Evolutionary conservation across 2,113 vertebrate species (phyloP), one percentile per base, ranked within the genome.

Genomic region (Hyperoodon ampullatus): DNA sequence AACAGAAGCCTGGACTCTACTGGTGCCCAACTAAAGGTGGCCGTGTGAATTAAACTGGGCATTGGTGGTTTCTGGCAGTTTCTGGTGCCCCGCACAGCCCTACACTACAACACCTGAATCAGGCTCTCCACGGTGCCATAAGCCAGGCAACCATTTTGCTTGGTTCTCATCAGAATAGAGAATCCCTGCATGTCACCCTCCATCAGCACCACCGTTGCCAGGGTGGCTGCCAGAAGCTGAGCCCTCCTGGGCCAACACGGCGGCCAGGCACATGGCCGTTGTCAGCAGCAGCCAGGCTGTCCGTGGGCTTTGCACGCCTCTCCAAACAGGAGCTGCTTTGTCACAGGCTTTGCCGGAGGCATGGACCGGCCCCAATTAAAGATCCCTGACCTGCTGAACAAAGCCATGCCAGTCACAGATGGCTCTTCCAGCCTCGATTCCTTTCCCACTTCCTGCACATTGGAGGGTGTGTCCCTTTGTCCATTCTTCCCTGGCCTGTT

Each of bases 281-380:
- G 14, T 61, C 23, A 1, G 47, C 1, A 2, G n/a, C 42, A 1
- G 77, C 75, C n/a, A 0, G 35, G 72, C 66, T 83, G 95, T 92
- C 93, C 21, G 28, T 90, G 95, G 96, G 95, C 93, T 97, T 91
- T 77, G 96, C 97, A 50, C 93, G 92, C 98, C 96, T 97, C 90
- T 71, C 86, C 90, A 86, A 92, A 98, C 97, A 98, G 98, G 97
- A 97, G 98, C 96, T 0, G 82, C 98, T 97, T 97, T 98, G 97
- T 97, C 96, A 82, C 96, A 96, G 97, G 82, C 92, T 94, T 91
- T 93, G 98, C 98, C 90, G 14, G 83, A 95, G 98, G 98, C 98
- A 97, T 96, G 92, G 68, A 35, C 63, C 81, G 70, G 97, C 97
- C 96, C 94, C 95, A 95, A 80, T 96, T 96, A 96, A 55, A 97